phyloP scores from a whole-genome alignment of 2,113 vertebrate genomes.

The Collichthys lucidus region DNA sequence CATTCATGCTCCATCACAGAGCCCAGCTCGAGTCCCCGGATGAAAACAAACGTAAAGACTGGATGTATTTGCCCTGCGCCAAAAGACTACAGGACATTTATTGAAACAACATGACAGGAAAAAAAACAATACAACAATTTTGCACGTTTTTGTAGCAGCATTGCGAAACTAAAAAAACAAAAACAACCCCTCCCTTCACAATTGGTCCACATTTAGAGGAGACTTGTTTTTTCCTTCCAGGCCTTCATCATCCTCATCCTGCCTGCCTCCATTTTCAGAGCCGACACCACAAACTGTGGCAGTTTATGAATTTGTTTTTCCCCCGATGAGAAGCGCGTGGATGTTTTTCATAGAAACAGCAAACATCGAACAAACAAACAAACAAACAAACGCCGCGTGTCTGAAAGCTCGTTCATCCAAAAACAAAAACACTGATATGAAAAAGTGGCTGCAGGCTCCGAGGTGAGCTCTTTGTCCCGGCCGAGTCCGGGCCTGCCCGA shows the following conservation, averaged over 20 bases:
- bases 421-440: constrained; percentile 44
- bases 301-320: constrained; percentile 35
- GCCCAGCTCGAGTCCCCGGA: constrained; percentile 13
- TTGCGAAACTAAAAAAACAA: constrained; percentile 23
- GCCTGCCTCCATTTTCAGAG: constrained; percentile 65
- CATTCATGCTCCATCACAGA: neutral
- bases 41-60: constrained; percentile 38
- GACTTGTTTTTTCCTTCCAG: neutral
- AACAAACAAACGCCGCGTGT: neutral
- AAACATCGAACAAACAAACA: constrained; percentile 33
- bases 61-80: constrained; percentile 8
- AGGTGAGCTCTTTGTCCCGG: constrained; percentile 23
- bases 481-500: neutral
- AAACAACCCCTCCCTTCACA: neutral
- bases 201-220: constrained; percentile 43
- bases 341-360: constrained; percentile 31
- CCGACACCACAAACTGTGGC: constrained; percentile 33
- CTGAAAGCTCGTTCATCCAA: constrained; percentile 41
- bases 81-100: constrained; percentile 58
- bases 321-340: constrained; percentile 25
- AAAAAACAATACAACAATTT: constrained; percentile 51
- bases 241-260: constrained; percentile 31
- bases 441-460: constrained; percentile 50
- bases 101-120: constrained; percentile 59
- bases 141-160: constrained; percentile 64